Evolutionary conservation across 2,113 vertebrate species (phyloP), one percentile per base, ranked within the genome.

Genomic region (Spizaetus ornatus): DNA sequence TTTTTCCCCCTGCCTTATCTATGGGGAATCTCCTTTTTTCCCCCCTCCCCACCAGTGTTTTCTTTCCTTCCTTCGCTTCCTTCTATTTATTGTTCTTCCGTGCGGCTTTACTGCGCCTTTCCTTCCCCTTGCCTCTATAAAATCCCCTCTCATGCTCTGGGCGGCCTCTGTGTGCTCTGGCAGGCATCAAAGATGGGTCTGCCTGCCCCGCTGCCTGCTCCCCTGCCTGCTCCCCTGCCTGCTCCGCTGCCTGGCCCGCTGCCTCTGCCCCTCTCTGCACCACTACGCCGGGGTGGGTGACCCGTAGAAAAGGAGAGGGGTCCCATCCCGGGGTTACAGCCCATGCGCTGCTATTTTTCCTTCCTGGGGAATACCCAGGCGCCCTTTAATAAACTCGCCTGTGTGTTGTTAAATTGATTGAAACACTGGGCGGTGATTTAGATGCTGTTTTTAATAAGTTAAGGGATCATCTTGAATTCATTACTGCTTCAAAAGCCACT

Each of bases 381-480:
- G 25, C 66, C 80, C 78, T 90, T 93, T 88, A 91, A 93, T 96
- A 93, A 95, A 80, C 74, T 93, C 6, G 3, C 36, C 71, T 2
- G 53, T 59, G 90, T 88, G 93, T 91, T 0, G 6, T 87, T 94
- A 95, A 91, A 89, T 95, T 26, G 48, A 66, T 66, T 56, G 81
- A 86, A 95, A 69, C 40, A 16, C 77, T 45, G 70, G 70, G 93
- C 2, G 4, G 84, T 92, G 84, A 93, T 94, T 94, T 92, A 82
- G 86, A 73, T 94, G 89, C 62, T 91, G 94, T 85, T 96, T 95
- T 96, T 89, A 84, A 91, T 97, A 93, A 85, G 87, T 91, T 84
- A 92, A 79, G 81, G 94, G 78, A 82, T 89, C 95, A 73, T 94
- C 89, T 96, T 95, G 93, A 95, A 95, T 96, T 93, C 91, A 90